Percentiles rank a stretch among this genome's conserved stretches.
Conservation (phyloP, 2,888 invertebrate species). For the Eupithecia insigniata region DNA sequence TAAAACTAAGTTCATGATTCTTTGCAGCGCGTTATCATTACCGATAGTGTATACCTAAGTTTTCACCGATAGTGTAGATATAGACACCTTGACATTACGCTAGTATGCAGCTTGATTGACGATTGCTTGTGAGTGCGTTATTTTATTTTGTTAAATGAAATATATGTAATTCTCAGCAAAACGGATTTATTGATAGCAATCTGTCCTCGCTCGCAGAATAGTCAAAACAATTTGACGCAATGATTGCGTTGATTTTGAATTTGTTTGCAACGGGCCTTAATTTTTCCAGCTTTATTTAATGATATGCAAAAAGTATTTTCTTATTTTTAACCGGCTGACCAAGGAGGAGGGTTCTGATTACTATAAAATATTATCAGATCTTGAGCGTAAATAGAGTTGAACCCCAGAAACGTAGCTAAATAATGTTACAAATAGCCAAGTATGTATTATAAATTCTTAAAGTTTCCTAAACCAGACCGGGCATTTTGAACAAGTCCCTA, state of each 20-base stretch:
- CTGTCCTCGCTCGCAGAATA: too few relatives aligned
- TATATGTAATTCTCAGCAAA: too few relatives aligned
- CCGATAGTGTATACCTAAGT: too few relatives aligned
- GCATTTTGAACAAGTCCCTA: conserved; percentile 11
- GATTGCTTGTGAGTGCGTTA: background rate
- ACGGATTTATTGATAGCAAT: too few relatives aligned
- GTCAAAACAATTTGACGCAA: too few relatives aligned
- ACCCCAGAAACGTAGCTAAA: background rate
- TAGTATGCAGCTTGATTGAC: background rate
- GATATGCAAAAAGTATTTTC: too few relatives aligned
- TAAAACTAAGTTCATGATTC: background rate
- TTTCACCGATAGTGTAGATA: too few relatives aligned
- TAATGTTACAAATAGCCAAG: background rate
- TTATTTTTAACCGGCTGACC: too few relatives aligned
- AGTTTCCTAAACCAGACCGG: background rate
- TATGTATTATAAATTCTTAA: background rate
- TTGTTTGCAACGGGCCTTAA: background rate
- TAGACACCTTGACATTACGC: too few relatives aligned
- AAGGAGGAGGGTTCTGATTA: too few relatives aligned
- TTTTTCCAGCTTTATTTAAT: too few relatives aligned
- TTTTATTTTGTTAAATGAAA: background rate
- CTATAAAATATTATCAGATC: background rate
- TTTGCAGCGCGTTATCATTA: background rate
- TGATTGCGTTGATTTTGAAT: background rate
- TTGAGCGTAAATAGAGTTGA: background rate